These are phyloP conservation scores for Microtus montanus DNA, from an alignment of 2,113 vertebrate genomes.

Conservation along the genomic window DNA sequence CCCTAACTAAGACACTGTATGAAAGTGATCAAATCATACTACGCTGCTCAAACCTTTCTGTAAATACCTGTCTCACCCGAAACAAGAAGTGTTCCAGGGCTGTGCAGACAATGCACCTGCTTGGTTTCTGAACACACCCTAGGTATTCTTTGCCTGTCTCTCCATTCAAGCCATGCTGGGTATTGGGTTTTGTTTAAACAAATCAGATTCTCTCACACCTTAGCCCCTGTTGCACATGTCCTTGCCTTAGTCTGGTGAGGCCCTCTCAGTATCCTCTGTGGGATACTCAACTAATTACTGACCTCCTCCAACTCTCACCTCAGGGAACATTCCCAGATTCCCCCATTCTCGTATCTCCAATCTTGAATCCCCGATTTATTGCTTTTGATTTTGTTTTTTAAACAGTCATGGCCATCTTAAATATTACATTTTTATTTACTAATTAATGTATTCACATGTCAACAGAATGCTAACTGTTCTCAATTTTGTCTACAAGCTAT, in stretches of 20 bases:
- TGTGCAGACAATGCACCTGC: neutral
- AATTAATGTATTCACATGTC: neutral
- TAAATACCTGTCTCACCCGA: neutral
- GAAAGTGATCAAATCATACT: neutral
- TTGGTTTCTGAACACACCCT: neutral
- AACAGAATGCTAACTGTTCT: neutral
- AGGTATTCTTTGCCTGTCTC: neutral
- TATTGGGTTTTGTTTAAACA: neutral
- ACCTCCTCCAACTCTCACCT: neutral
- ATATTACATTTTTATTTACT: neutral
- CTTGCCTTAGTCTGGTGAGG: neutral
- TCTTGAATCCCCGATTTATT: neutral
- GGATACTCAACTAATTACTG: neutral
- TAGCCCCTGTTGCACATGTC: neutral
- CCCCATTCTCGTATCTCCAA: neutral
- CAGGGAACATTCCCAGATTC: neutral
- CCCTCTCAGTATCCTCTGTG: neutral
- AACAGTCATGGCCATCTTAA: neutral
- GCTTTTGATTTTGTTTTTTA: neutral
- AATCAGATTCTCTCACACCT: neutral
- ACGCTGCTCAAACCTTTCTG: neutral
- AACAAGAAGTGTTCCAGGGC: neutral
- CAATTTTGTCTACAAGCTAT: neutral
- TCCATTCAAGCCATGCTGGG: neutral
- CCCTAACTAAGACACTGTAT: neutral